These are phyloP conservation scores for Podarcis raffonei DNA, from an alignment of 2,113 vertebrate genomes.

Conservation along the genomic window DNA sequence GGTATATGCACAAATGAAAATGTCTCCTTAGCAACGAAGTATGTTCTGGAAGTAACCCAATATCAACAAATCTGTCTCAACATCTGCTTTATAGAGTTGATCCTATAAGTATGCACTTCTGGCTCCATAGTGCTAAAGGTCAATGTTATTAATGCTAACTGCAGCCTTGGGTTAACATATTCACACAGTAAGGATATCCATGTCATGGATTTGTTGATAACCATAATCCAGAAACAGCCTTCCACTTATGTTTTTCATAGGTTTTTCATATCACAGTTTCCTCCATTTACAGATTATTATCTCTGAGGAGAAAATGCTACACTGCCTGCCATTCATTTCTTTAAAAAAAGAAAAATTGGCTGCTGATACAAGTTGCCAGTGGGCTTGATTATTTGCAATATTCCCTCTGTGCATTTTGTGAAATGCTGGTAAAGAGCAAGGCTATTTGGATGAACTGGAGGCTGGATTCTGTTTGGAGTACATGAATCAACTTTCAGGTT, in stretches of 20 bases:
- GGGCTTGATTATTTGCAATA: slow-evolving; percentile 33
- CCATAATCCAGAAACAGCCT: background rate
- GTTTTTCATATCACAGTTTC: fast-evolving
- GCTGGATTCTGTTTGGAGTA: background rate
- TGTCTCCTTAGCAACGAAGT: slow-evolving; percentile 22
- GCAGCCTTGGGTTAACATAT: background rate
- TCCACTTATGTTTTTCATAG: background rate
- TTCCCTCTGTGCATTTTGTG: slow-evolving; percentile 23
- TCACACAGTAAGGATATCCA: background rate
- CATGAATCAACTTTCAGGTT: background rate
- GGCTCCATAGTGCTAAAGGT: background rate
- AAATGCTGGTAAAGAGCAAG: slow-evolving; percentile 29
- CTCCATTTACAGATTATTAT: background rate
- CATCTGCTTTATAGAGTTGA: slow-evolving; percentile 14
- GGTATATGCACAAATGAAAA: background rate
- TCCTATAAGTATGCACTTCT: background rate
- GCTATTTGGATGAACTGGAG: background rate
- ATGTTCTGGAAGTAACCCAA: slow-evolving; percentile 16
- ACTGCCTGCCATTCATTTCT: background rate
- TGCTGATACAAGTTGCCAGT: slow-evolving; percentile 34
- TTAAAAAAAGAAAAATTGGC: background rate
- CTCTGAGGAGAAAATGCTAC: slow-evolving; percentile 17
- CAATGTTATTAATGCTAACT: background rate
- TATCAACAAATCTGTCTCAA: slow-evolving; percentile 27
- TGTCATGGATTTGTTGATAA: background rate